Evolutionary conservation across 2,797 vertebrate genomes (phyloP).

Genomic region (Helarctos malayanus): DNA sequence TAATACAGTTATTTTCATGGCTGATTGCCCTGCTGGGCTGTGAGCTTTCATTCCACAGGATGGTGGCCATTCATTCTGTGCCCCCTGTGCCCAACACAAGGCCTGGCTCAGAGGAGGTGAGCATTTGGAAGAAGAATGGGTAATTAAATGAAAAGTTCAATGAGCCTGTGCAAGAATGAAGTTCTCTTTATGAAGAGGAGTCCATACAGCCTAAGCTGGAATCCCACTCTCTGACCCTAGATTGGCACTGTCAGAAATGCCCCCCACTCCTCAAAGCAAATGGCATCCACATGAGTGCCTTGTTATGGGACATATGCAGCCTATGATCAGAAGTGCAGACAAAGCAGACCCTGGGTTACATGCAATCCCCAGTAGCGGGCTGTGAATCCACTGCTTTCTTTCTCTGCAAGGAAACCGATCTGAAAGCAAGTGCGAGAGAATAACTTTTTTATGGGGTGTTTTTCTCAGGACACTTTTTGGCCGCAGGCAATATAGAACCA

Average conservation of each 20-base stretch:
- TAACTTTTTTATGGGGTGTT: not conserved
- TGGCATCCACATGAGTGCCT: fast-evolving
- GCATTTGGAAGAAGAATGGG: not conserved
- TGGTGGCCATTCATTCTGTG: not conserved
- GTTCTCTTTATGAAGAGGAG: not conserved
- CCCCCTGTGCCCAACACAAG: not conserved
- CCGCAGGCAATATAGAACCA: not conserved
- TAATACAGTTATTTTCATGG: too few species aligned
- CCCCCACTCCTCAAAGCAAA: fast-evolving
- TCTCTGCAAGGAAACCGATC: not conserved
- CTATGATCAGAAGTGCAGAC: not conserved
- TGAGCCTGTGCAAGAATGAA: not conserved
- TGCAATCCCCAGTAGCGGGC: not conserved
- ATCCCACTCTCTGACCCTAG: not conserved
- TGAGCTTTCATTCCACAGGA: not conserved
- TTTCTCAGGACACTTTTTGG: not conserved
- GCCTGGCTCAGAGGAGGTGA: not conserved
- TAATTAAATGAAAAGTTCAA: not conserved
- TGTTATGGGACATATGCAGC: not conserved
- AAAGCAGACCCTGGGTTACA: not conserved
- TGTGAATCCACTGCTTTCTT: not conserved
- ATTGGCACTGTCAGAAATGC: not conserved
- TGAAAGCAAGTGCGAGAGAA: not conserved
- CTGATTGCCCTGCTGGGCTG: too few species aligned
- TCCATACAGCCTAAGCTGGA: not conserved